Conservation (phyloP, 1,140 invertebrate genomes). For the Drosophila sucinea region DNA sequence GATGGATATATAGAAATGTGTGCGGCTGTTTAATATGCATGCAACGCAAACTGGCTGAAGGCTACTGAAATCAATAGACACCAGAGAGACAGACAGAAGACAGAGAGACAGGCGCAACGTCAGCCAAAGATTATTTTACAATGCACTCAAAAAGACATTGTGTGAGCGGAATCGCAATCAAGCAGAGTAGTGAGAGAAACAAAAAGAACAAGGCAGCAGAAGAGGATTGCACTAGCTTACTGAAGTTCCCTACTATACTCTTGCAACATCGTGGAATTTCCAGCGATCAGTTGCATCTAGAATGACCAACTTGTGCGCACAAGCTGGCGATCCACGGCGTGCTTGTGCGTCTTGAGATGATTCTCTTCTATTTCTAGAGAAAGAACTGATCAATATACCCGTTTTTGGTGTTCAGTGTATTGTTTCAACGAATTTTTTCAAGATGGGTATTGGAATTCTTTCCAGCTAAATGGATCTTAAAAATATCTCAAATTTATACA, state of each 20-base stretch:
- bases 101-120: slow-evolving; percentile 10
- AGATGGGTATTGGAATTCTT: too few relatives aligned
- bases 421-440: too few relatives aligned
- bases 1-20: slow-evolving; percentile 31
- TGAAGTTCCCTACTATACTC: not conserved
- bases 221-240: too few relatives aligned
- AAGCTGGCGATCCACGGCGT: too few relatives aligned
- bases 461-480: too few relatives aligned
- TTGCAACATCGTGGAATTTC: not conserved
- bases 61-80: slow-evolving; percentile 73
- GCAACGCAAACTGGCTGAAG: slow-evolving; percentile 66
- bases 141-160: slow-evolving; percentile 19
- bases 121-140: slow-evolving; percentile 20
- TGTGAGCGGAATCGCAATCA: slow-evolving; percentile 7
- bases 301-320: too few relatives aligned
- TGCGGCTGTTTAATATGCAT: slow-evolving; percentile 61
- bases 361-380: too few relatives aligned
- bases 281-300: not conserved
- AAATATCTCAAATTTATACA: too few relatives aligned
- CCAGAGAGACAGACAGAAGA: slow-evolving; percentile 24
- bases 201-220: not conserved
- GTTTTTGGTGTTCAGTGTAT: too few relatives aligned
- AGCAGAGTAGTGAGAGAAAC: not conserved
- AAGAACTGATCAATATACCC: too few relatives aligned
- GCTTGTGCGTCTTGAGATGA: too few relatives aligned